A percentile compares a stretch with the other conserved stretches of the same genome.
phyloP scores from a whole-genome alignment of 2,113 vertebrate genomes.

The Brachyistius frenatus region DNA sequence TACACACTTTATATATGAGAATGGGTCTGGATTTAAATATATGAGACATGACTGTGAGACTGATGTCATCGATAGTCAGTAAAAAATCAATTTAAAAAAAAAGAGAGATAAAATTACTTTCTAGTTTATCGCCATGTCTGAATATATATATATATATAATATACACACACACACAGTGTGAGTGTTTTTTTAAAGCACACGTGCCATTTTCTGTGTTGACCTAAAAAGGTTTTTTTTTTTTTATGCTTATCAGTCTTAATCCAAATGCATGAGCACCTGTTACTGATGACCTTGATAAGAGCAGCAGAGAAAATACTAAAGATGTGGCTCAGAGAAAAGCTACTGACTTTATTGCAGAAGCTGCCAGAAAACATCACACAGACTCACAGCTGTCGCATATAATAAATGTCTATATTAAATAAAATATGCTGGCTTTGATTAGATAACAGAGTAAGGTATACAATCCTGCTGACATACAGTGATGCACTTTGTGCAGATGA shows the following conservation, averaged over 20 bases:
- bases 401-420: constrained; percentile 6
- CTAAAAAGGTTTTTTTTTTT: constrained; percentile 45
- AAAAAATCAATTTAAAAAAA: no score
- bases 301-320: constrained; percentile 14
- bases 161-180: no score
- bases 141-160: no score
- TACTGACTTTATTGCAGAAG: constrained; percentile 24
- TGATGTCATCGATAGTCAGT: no score
- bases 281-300: constrained; percentile 70
- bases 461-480: not conserved
- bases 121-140: no score
- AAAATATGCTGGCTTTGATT: not conserved
- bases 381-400: constrained; percentile 39
- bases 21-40: no score
- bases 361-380: constrained; percentile 14
- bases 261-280: constrained; percentile 66
- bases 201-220: constrained; percentile 9
- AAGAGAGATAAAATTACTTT: no score
- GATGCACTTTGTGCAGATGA: not conserved
- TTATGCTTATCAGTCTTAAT: constrained; percentile 59
- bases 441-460: not conserved
- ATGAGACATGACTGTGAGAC: no score
- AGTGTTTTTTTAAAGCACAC: not conserved
- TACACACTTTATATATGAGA: no score
- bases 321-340: constrained; percentile 47